These are phyloP conservation scores for Pipistrellus kuhlii DNA, from an alignment of 2,797 vertebrate genomes.

Conservation along the genomic window DNA sequence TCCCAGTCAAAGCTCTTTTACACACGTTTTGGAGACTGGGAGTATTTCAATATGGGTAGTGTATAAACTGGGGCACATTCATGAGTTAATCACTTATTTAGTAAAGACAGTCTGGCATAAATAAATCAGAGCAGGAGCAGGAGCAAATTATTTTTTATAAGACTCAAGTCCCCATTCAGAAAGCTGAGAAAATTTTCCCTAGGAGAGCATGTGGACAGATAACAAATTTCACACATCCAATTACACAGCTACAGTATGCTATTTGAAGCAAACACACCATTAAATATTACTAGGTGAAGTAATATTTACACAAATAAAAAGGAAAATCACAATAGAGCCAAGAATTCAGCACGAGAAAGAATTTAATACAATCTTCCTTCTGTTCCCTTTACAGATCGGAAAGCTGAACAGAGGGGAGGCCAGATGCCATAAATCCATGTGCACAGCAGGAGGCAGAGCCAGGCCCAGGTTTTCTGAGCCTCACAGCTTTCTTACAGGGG, in stretches of 20 bases:
- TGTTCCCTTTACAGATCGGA: neutral
- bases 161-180: slow-evolving; percentile 29
- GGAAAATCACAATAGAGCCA: neutral
- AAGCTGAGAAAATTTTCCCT: neutral
- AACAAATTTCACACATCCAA: neutral
- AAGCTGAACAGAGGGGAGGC: neutral
- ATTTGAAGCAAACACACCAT: neutral
- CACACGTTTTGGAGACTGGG: neutral
- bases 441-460: neutral
- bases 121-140: neutral
- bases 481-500: neutral
- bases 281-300: neutral
- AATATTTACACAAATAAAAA: neutral
- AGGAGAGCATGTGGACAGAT: neutral
- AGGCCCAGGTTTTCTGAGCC: neutral
- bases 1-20: neutral
- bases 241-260: neutral
- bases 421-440: neutral
- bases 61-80: neutral
- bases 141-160: neutral
- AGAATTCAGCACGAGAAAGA: neutral
- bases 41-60: neutral
- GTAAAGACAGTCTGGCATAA: slow-evolving; percentile 14
- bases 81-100: neutral
- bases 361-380: neutral